Evolutionary conservation across 2,797 vertebrate genomes (phyloP), one percentile per base, ranked within the genome.

Genomic region (Chaetophractus vellerosus): DNA sequence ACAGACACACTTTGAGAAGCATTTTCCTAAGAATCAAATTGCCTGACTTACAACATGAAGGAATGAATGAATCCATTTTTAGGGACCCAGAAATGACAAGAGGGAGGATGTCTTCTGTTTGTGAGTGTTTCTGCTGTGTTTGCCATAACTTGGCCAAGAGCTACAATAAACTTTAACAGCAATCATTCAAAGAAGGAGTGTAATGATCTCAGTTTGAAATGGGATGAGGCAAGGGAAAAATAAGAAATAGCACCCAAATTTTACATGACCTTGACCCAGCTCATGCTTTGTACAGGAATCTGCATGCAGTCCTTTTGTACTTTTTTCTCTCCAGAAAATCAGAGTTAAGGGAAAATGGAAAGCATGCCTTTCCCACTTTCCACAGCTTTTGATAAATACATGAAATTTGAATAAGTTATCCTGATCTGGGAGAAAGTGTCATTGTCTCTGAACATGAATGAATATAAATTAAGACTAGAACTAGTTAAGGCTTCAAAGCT

Each of bases 401-500:
- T 85, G 68, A 91, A 81, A 90, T 91, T 15, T 76, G 75, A 88
- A 74, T 38, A 57, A 72, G 72, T 66, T 72, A 68, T 50, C 83
- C 48, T 23, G 9, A 74, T n/a, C 2, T 63, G 33, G 38, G 21
- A 57, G 31, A 91, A 88, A 91, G 72, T 87, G 79, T 78, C 83
- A 52, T 69, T 57, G 57, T 85, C 95, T 68, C 74, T 26, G 64
- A 41, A 79, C 72, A 55, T 71, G 78, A 91, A 88, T 52, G 63
- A 26, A 59, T 71, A 69, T 82, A 90, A 94, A 89, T 78, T 38
- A 68, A 88, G 38, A 61, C 38, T 61, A 41, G 74, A 69, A 66
- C 69, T 71, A 68, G 74, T 48, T 38, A 48, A 59, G 75, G 61
- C 83, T 91, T 92, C 87, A 63, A 55, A 93, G 92, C 31, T 11